Evolutionary conservation across 2,113 vertebrate species (phyloP).

Genomic region (Myrmophylax atrothorax): DNA sequence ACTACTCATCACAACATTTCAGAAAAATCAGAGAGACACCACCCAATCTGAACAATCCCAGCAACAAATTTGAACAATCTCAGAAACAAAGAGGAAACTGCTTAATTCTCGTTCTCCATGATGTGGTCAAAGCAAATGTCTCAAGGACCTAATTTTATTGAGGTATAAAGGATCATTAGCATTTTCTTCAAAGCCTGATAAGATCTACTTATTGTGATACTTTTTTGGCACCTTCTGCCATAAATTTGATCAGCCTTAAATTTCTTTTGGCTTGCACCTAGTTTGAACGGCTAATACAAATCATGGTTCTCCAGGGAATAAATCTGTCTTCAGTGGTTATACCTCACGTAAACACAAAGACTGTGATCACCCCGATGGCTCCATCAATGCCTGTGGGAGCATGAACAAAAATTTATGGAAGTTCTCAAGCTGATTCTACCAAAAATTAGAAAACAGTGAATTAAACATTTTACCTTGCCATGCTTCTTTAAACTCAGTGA

Average conservation of each 20-base stretch:
- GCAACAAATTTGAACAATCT: not conserved
- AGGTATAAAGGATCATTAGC: not conserved
- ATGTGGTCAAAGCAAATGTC: not conserved
- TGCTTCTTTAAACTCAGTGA: slow-evolving; percentile 11
- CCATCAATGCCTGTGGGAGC: not conserved
- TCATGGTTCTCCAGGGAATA: not conserved
- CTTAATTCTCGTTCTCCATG: not conserved
- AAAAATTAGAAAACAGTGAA: not conserved
- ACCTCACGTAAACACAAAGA: not conserved
- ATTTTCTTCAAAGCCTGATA: not conserved
- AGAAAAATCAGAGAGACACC: not conserved
- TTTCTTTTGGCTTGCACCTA: not conserved
- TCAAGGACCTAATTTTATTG: not conserved
- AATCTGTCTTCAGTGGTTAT: not conserved
- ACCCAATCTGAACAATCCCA: not conserved
- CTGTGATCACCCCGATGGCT: not conserved
- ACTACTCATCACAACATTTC: not conserved
- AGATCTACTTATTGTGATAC: not conserved
- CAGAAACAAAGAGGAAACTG: not conserved
- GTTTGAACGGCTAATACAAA: not conserved
- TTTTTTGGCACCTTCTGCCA: not conserved
- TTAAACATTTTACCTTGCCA: slow-evolving; percentile 59
- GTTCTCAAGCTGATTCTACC: not conserved
- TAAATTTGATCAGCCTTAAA: not conserved
- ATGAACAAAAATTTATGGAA: not conserved